These are phyloP conservation scores for Parascotia fuliginaria DNA, from an alignment of 2,888 invertebrate species.

Conservation along the genomic window DNA sequence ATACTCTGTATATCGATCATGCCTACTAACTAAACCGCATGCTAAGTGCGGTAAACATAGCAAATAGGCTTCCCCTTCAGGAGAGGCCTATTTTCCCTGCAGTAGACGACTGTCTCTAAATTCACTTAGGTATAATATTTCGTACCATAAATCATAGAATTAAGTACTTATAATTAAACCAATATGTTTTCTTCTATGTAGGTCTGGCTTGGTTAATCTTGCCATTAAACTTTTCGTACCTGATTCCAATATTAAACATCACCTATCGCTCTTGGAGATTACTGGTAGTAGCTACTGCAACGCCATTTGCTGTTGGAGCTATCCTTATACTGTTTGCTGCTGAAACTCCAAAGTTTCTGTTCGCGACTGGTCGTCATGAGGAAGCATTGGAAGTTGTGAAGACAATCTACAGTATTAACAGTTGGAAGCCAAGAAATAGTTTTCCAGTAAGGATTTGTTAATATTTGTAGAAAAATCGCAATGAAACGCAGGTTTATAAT, in stretches of 20 bases:
- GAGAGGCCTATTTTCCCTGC: too few relatives aligned
- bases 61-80: too few relatives aligned
- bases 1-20: too few relatives aligned
- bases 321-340: slow-evolving; percentile 87
- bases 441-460: slow-evolving; percentile 64
- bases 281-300: slow-evolving; percentile 87
- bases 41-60: too few relatives aligned
- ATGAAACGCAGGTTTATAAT: too few relatives aligned
- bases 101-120: too few relatives aligned
- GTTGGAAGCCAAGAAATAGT: slow-evolving; percentile 54
- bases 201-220: slow-evolving; percentile 89
- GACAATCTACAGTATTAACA: slow-evolving; percentile 68
- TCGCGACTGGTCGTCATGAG: slow-evolving; percentile 86
- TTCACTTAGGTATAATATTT: too few relatives aligned
- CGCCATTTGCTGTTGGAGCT: slow-evolving; percentile 88
- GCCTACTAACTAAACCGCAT: too few relatives aligned
- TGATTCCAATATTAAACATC: slow-evolving; percentile 79
- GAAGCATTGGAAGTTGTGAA: slow-evolving; percentile 83
- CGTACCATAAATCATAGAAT: too few relatives aligned
- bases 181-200: slow-evolving; percentile 60
- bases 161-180: too few relatives aligned
- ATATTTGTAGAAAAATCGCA: too few relatives aligned
- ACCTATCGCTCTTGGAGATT: slow-evolving; percentile 91
- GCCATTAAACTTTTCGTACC: slow-evolving; percentile 82
- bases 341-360: slow-evolving; percentile 92